Evolutionary conservation across 2,797 vertebrate species (phyloP).

Genomic region (Chaenodraco wilsoni): DNA sequence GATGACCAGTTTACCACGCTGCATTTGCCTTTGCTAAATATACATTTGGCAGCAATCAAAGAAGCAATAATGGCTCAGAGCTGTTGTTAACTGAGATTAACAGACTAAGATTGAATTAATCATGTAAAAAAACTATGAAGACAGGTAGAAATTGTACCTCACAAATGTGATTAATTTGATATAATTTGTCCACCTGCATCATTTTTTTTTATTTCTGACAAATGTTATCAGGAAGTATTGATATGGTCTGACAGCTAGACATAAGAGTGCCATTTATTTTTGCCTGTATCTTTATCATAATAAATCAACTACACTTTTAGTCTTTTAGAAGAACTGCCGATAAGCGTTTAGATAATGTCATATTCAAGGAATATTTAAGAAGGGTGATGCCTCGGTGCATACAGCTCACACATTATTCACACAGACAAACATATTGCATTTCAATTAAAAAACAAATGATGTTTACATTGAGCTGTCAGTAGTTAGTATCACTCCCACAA

Average conservation of each 20-base stretch:
- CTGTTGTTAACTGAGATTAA: slow-evolving; percentile 12
- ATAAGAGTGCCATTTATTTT: slow-evolving; percentile 16
- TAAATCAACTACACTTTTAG: slow-evolving; percentile 9
- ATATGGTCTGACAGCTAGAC: slow-evolving; percentile 35
- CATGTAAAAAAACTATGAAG: too few species aligned
- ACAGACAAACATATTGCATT: slow-evolving; percentile 3
- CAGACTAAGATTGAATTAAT: background rate
- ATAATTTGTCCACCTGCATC: too few species aligned
- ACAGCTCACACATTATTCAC: background rate
- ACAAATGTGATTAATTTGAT: too few species aligned
- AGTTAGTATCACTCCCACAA: slow-evolving; percentile 87
- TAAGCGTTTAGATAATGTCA: slow-evolving; percentile 21
- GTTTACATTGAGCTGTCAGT: slow-evolving; percentile 85
- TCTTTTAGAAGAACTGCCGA: slow-evolving; percentile 1
- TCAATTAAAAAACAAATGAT: slow-evolving; percentile 24
- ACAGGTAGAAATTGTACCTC: too few species aligned
- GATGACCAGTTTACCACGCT: slow-evolving; percentile 51
- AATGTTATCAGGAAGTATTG: slow-evolving; percentile 16
- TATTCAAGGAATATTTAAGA: slow-evolving; percentile 15
- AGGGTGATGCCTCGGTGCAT: background rate
- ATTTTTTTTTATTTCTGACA: too few species aligned
- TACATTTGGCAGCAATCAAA: slow-evolving; percentile 32
- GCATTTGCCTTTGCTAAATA: slow-evolving; percentile 27
- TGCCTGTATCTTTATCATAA: slow-evolving; percentile 32
- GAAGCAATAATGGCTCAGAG: slow-evolving; percentile 9